A percentile compares a stretch with the other conserved stretches of the same genome.
Conservation (phyloP, 2,797 vertebrate genomes). For the Hirundo rustica region DNA sequence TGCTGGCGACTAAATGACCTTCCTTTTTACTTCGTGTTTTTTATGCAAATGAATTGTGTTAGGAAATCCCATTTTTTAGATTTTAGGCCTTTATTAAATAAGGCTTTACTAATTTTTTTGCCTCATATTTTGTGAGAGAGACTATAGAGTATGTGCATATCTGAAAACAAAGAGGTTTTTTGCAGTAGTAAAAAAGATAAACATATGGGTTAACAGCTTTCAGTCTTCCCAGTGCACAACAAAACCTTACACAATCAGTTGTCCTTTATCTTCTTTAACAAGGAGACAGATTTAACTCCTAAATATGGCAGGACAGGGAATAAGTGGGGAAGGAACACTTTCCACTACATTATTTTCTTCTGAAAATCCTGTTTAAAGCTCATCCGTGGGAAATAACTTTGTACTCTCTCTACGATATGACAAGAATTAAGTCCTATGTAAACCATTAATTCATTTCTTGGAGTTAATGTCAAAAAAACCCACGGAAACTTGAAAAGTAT, state of each 20-base stretch:
- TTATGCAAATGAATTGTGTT: not conserved
- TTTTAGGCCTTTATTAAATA: not conserved
- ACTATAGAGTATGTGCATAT: not conserved
- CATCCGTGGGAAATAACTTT: not conserved
- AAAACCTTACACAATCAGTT: not conserved
- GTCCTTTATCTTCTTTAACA: not conserved
- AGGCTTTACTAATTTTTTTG: not conserved
- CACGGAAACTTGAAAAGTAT: not conserved
- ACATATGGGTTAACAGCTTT: not conserved
- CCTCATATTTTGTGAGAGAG: not conserved
- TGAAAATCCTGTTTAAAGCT: not conserved
- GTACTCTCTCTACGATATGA: not conserved
- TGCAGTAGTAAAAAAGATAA: not conserved
- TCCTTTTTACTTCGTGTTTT: not conserved
- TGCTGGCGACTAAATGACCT: not conserved
- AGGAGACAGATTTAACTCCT: not conserved
- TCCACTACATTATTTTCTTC: not conserved
- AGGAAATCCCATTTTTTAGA: not conserved
- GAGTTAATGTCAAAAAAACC: not conserved
- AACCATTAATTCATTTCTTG: not conserved
- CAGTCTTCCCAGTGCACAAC: not conserved
- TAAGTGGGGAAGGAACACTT: not conserved
- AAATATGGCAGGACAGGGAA: not conserved
- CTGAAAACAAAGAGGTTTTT: not conserved
- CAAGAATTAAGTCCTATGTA: not conserved